Conservation (phyloP, 1,140 invertebrate species). For the Cherax destructor region DNA sequence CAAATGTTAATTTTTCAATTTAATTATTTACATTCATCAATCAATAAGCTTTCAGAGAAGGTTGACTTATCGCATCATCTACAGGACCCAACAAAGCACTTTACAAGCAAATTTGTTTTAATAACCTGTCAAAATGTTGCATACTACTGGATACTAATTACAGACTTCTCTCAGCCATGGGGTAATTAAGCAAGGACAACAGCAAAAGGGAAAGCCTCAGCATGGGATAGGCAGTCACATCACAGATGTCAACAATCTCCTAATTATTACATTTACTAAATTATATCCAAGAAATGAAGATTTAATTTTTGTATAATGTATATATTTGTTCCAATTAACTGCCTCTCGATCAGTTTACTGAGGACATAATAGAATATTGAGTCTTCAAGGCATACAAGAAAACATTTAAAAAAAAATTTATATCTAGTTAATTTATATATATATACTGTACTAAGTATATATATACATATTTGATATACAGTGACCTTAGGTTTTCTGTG, state of each 20-base stretch:
- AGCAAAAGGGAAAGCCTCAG: conserved; percentile 21
- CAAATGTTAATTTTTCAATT: background rate
- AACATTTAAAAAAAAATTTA: background rate
- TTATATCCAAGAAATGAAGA: background rate
- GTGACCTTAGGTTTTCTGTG: too few relatives aligned
- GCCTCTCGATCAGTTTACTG: background rate
- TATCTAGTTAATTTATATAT: background rate
- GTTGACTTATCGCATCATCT: background rate
- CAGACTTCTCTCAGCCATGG: conserved; percentile 9
- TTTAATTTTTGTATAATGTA: background rate
- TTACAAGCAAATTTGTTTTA: background rate
- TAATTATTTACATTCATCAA: background rate
- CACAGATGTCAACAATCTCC: background rate
- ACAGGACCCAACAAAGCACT: background rate
- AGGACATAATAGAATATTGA: background rate
- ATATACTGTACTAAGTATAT: too few relatives aligned
- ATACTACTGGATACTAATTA: conserved; percentile 11
- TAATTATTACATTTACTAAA: background rate
- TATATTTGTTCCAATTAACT: background rate
- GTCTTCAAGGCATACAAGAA: background rate
- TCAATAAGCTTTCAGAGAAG: background rate
- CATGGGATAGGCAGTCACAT: background rate
- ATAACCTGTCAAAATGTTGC: background rate
- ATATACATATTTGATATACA: too few relatives aligned
- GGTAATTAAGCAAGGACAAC: conserved; percentile 18